phyloP scores from a whole-genome alignment of 2,113 vertebrate species.

The Bubo bubo region DNA sequence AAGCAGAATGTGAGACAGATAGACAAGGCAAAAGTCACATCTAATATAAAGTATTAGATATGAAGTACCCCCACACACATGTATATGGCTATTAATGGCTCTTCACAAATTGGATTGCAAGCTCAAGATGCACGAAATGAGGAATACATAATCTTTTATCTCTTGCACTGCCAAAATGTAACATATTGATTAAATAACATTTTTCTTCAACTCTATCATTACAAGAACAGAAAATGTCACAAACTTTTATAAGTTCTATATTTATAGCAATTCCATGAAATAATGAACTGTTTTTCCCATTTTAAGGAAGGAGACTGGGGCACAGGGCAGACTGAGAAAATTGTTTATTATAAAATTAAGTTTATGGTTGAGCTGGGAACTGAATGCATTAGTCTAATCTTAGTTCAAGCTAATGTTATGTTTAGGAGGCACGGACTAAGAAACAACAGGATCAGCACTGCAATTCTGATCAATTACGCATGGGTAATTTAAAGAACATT shows the following conservation, averaged over 20 bases:
- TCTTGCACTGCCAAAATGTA: neutral
- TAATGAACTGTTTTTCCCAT: neutral
- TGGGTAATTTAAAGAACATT: neutral
- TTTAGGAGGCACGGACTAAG: neutral
- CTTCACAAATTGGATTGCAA: neutral
- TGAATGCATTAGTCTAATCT: rapidly evolving
- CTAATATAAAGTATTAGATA: neutral
- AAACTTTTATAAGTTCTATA: neutral
- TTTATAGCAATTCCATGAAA: neutral
- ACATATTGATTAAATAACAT: neutral
- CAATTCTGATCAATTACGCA: neutral
- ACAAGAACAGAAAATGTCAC: neutral
- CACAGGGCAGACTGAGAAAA: neutral
- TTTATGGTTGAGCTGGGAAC: neutral
- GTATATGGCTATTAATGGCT: neutral
- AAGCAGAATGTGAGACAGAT: neutral
- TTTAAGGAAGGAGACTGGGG: neutral
- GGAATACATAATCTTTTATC: neutral
- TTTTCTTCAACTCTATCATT: neutral
- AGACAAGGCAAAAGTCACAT: neutral
- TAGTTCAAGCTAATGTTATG: neutral
- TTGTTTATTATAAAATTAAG: neutral
- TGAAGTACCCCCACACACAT: rapidly evolving
- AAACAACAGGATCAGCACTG: neutral
- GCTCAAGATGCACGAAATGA: rapidly evolving